Evolutionary conservation across 1,140 invertebrate genomes (phyloP), one percentile per base, ranked within the genome.

Genomic region (Leucophenga varia): DNA sequence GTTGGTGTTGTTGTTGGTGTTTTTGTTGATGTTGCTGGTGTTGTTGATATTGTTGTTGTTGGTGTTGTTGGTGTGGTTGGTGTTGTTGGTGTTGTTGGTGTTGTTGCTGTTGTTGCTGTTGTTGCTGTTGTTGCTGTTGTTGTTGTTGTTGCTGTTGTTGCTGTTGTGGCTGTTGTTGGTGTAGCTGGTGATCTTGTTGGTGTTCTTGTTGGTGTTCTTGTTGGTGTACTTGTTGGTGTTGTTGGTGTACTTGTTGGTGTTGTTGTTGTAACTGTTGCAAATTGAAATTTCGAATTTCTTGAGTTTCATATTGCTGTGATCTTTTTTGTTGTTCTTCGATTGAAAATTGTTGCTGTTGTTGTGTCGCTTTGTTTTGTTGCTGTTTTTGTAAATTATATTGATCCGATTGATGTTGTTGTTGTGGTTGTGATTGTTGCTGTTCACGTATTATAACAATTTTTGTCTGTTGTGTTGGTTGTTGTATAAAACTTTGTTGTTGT

Each of bases 361-460:
- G 32, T 34, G 32, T n/a, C n/a, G n/a, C n/a, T n/a, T n/a, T n/a
- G n/a, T n/a, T 39, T 35, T 43, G 45, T n/a, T 44, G 36, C 32
- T 54, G 49, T 50, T 59, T 54, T 38, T 61, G 41, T 41, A 52
- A n/a, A n/a, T n/a, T n/a, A n/a, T n/a, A n/a, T n/a, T 61, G 55
- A 61, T 47, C 4, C 56, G 65, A 46, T 47, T 65, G 55, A 32
- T 57, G 44, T 43, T 57, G 54, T 43, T 57, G 49, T 13, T 32
- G 52, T 34, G 57, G 32, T 14, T 34, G 32, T 34, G 32, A 40
- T 35, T 43, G 45, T n/a, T 44, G 36, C 32, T 54, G 49, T 50
- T 59, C 57, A 40, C 61, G 41, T 41, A 52, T n/a, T 48, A 47
- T 28, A 34, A 38, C 32, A 34, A 7, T 34, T 36, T 55, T 56